Base-by-base conservation (phyloP, 2,113 vertebrate genomes). In the Phalacrocorax carbo region DNA sequence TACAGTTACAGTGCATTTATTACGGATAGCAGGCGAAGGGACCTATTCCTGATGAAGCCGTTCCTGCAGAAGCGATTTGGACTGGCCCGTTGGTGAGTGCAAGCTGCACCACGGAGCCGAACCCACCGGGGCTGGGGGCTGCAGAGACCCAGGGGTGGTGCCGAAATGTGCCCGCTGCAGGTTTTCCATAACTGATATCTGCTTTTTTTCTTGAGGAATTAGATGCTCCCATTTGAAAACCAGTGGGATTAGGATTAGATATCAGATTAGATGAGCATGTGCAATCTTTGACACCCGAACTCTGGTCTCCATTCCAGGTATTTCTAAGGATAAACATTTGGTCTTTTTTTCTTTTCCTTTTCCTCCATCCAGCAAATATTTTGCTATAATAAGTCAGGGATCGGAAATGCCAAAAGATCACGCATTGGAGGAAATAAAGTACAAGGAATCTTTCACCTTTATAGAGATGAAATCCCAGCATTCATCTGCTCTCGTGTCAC, bases 401-500 rank as follows among this genome's bases (percentile, higher is more conserved):
- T 13, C 16, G 2, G 3, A 52, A 44, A 44, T 51, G 26, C 32
- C 38, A 26, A 44, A 92, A 62, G 60, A 26, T 81, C 22, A 19
- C 2, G 1, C 0, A 0, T 78, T 42, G 61, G 51, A 60, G 55
- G 51, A 58, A 44, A 64, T 75, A 26, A 65, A 60, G 15, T n/a
- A 34, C 42, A 54, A 7, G 2, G 68, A 68, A n/a, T 29, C 44
- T 60, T 75, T 60, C 13, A 13, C 15, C 38, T 89, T 58, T 32
- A 0, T 6, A 29, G 46, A 49, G 46, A 8, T 86, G 61, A 51
- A 51, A 38, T 61, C 69, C n/a, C 62, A 82, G 42, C 38, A 2
- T 81, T 64, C 4, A 0, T 9, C 32, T 11, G 49, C 42, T 52
- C 9, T 34, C 0, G 0, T 19, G 20, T 30, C 77, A 8, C 48